Evolutionary conservation across 2,888 invertebrate species (phyloP), one percentile per base, ranked within the genome.

Genomic region (Scaptomyza parva): DNA sequence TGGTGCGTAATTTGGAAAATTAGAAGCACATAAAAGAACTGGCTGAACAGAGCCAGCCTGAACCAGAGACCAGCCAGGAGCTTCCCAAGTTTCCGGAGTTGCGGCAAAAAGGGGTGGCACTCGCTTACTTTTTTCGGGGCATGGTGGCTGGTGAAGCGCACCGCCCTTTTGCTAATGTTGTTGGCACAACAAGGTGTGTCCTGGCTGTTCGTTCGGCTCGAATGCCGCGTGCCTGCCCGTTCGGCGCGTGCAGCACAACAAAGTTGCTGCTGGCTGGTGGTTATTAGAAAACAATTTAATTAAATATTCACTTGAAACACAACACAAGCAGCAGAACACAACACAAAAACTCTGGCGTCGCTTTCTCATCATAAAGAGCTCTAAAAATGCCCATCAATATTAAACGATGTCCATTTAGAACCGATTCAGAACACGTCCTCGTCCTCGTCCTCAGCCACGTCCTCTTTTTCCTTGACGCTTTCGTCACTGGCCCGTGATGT

Each of bases 241-340:
- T 76, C 48, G 73, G 52, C 73, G 73, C 73, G 76, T 74, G 73
- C 81, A 50, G 64, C 66, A 47, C 83, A 60, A 75, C 83, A 78
- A 76, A 78, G 79, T 78, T 78, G 80, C 75, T 17, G 37, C 75
- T 17, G 37, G 72, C 81, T n/a, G n/a, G 67, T 79, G 81, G 81
- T 87, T 90, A 89, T 90, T 89, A 89, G 89, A 90, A 90, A 89
- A 89, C 90, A 90, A 89, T 90, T 90, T 90, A 90, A 90, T 90
- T 90, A 90, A 90, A 90, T 89, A 90, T 89, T 88, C 89, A 89
- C 86, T 90, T 85, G 83, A 88, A 88, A 71, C 71, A 78, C 81
- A 76, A 74, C 69, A 64, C 60, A 61, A 47, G 7, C 26, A 71
- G 28, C 52, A 65, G 69, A 47, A n/a, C n/a, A n/a, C n/a, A n/a